A percentile compares a stretch with the other conserved stretches of the same genome.
Conservation (phyloP, 1,140 invertebrate species). For the Pseudobourletiella spinata region DNA sequence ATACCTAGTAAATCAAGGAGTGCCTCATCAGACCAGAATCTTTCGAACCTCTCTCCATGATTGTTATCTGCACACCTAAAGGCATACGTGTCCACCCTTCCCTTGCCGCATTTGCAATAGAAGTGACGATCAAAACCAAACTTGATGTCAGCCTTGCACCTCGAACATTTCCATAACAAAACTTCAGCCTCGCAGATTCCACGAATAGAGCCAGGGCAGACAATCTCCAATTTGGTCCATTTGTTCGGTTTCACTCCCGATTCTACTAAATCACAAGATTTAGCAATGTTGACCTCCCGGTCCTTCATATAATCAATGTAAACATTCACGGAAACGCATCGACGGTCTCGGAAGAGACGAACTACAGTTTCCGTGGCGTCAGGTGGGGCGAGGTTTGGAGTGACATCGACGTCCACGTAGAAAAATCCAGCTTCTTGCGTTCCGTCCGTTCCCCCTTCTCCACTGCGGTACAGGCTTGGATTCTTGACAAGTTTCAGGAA, state of each 20-base stretch:
- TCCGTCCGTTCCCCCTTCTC: no score
- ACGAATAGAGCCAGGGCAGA: background rate
- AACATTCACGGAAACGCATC: background rate
- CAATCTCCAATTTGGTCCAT: background rate
- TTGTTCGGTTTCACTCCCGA: background rate
- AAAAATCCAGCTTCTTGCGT: no score
- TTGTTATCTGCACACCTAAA: constrained; percentile 2
- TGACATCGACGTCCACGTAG: background rate
- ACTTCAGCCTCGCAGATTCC: background rate
- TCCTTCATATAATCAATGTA: background rate
- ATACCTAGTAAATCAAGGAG: no score
- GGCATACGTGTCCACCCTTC: background rate
- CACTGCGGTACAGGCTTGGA: no score
- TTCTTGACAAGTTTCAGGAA: no score
- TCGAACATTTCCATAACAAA: constrained; percentile 1
- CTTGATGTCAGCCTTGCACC: background rate
- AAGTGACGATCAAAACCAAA: constrained; percentile 5
- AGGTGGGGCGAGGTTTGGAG: background rate
- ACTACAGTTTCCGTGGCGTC: background rate
- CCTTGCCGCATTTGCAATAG: constrained; percentile 11
- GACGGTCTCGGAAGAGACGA: background rate
- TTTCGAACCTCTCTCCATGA: background rate
- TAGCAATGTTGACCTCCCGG: background rate
- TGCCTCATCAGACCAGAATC: background rate
- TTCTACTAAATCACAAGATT: background rate